Evolutionary conservation across 2,797 vertebrate genomes (phyloP).

Genomic region (Paramormyrops hopkinsi): DNA sequence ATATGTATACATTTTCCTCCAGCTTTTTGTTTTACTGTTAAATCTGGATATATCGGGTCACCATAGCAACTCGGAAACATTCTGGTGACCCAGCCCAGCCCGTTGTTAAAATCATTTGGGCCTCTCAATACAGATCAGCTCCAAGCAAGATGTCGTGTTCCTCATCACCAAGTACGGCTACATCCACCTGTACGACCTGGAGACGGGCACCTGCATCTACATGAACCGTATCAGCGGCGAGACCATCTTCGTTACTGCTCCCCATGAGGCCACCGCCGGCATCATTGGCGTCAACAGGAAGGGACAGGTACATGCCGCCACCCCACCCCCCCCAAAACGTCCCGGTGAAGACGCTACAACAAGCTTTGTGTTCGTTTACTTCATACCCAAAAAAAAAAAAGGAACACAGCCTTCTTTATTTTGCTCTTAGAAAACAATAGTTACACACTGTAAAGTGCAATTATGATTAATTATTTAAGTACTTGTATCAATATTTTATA

Average conservation of each 20-base stretch:
- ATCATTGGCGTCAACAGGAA: constrained; percentile 98
- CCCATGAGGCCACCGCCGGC: constrained; percentile 91
- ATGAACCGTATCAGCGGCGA: constrained; percentile 99
- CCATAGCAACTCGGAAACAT: background rate
- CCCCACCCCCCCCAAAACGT: background rate
- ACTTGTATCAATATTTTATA: background rate
- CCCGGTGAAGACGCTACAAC: background rate
- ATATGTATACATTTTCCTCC: background rate
- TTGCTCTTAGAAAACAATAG: background rate
- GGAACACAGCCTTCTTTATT: background rate
- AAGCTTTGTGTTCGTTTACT: background rate
- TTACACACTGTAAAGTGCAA: background rate
- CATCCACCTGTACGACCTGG: constrained; percentile 94
- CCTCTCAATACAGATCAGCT: constrained; percentile 73
- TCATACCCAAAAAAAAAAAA: background rate
- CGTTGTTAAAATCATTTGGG: background rate
- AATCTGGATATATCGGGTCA: background rate
- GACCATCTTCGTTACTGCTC: constrained; percentile 95
- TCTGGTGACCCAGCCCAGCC: background rate
- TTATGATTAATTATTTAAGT: background rate
- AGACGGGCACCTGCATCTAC: constrained; percentile 97
- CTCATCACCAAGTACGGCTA: constrained; percentile 97
- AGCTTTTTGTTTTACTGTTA: background rate
- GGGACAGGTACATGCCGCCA: constrained; percentile 74
- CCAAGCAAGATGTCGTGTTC: constrained; percentile 95